A percentile compares a stretch with the other conserved stretches of the same genome.
These are phyloP conservation scores for Mesoligia furuncula DNA, from an alignment of 2,888 invertebrate genomes.

Conservation along the genomic window DNA sequence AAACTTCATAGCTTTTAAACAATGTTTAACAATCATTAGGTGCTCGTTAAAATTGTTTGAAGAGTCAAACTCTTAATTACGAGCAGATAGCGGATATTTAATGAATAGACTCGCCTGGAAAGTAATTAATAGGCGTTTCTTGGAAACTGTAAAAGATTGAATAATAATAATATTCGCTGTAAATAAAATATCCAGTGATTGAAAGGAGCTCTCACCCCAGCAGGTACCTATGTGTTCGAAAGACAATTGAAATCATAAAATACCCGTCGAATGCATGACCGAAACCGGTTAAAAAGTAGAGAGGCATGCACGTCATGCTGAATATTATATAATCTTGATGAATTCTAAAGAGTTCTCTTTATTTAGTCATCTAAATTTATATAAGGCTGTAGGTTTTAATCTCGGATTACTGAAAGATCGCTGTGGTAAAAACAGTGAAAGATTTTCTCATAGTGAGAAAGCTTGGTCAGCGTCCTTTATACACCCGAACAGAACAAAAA, in stretches of 20 bases:
- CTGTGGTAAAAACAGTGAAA: background rate
- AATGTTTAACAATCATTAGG: constrained; percentile 19
- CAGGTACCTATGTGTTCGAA: background rate
- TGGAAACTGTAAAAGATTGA: background rate
- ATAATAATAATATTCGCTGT: background rate
- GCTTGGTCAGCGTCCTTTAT: too few relatives aligned
- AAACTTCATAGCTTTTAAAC: constrained; percentile 23
- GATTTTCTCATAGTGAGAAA: background rate
- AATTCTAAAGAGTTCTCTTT: background rate
- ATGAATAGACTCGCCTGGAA: constrained; percentile 7
- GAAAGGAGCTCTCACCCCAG: too few relatives aligned
- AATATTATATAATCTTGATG: background rate
- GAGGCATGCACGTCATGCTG: background rate
- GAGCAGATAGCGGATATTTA: constrained; percentile 15
- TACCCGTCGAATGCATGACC: background rate
- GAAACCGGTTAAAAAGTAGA: too few relatives aligned
- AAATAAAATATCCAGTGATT: background rate
- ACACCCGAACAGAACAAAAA: background rate
- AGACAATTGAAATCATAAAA: background rate
- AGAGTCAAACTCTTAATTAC: constrained; percentile 18
- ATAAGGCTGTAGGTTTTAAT: background rate
- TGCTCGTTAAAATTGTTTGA: constrained; percentile 36
- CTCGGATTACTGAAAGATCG: background rate
- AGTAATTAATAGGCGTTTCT: constrained; percentile 1
- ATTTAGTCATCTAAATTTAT: background rate